These are phyloP conservation scores for Amiota communis DNA, from an alignment of 2,888 invertebrate species.

Conservation along the genomic window DNA sequence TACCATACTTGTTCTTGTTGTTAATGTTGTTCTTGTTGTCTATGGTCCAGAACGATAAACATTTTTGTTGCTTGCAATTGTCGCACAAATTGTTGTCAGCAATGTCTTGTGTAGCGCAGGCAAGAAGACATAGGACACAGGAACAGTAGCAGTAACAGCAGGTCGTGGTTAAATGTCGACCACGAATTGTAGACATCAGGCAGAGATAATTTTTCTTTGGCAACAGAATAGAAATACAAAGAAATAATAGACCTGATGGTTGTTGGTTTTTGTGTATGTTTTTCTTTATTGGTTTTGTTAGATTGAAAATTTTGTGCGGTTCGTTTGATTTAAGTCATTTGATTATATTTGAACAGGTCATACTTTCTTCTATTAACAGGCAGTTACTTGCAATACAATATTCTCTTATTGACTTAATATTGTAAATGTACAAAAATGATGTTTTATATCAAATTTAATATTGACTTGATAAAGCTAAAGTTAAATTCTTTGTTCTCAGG, in stretches of 20 bases:
- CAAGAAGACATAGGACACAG: background rate
- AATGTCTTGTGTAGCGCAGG: constrained; percentile 26
- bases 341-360: background rate
- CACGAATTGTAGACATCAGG: constrained; percentile 13
- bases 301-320: too few relatives aligned
- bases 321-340: too few relatives aligned
- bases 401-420: too few relatives aligned
- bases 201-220: constrained; percentile 41
- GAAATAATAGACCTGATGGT: background rate
- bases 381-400: too few relatives aligned
- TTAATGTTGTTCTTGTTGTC: constrained; percentile 17
- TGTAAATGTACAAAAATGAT: too few relatives aligned
- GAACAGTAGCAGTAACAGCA: constrained; percentile 24
- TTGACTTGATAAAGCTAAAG: too few relatives aligned
- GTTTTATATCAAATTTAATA: too few relatives aligned
- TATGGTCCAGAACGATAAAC: constrained; percentile 46
- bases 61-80: constrained; percentile 44
- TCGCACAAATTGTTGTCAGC: background rate
- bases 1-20: constrained; percentile 26
- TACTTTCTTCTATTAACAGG: background rate
- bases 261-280: background rate
- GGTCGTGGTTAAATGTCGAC: too few relatives aligned
- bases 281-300: background rate
- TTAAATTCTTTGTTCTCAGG: too few relatives aligned
- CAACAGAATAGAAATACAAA: background rate